Evolutionary conservation across 2,888 invertebrate genomes (phyloP).

Genomic region (Tetramorium bicarinatum): DNA sequence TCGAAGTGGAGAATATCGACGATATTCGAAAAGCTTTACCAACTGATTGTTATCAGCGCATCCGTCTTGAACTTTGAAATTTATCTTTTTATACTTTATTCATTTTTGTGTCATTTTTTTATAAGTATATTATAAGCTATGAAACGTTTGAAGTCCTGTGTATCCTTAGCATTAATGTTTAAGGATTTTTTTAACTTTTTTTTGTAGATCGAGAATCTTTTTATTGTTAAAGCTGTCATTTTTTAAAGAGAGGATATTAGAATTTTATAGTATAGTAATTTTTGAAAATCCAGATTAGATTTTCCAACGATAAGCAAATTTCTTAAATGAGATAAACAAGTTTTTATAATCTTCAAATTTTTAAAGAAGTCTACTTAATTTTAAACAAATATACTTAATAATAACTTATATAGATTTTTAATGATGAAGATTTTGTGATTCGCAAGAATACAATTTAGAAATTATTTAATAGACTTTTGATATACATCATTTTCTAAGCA

Average conservation of each 20-base stretch:
- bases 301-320: background rate
- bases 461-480: conserved; percentile 27
- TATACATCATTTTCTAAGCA: background rate
- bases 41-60: conserved; percentile 92
- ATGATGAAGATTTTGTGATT: conserved; percentile 4
- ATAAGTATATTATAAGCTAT: conserved; percentile 10
- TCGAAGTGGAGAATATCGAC: conserved; percentile 94
- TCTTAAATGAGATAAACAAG: conserved; percentile 40
- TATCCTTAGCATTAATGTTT: conserved; percentile 38
- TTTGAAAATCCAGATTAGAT: conserved; percentile 5
- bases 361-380: conserved; percentile 12
- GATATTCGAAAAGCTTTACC: conserved; percentile 94
- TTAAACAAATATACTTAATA: background rate
- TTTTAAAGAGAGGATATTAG: background rate
- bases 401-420: conserved; percentile 16
- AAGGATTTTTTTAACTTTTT: conserved; percentile 58
- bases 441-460: background rate
- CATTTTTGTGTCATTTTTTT: conserved; percentile 24
- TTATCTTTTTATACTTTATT: conserved; percentile 6
- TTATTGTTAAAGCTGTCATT: conserved; percentile 49
- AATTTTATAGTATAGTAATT: background rate
- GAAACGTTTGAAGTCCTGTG: conserved; percentile 12
- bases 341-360: conserved; percentile 56
- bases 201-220: background rate
- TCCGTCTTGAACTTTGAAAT: conserved; percentile 90